Percentiles rank a stretch among this genome's conserved stretches.
Conservation (phyloP, 2,113 vertebrate species). For the Nothocercus julius region DNA sequence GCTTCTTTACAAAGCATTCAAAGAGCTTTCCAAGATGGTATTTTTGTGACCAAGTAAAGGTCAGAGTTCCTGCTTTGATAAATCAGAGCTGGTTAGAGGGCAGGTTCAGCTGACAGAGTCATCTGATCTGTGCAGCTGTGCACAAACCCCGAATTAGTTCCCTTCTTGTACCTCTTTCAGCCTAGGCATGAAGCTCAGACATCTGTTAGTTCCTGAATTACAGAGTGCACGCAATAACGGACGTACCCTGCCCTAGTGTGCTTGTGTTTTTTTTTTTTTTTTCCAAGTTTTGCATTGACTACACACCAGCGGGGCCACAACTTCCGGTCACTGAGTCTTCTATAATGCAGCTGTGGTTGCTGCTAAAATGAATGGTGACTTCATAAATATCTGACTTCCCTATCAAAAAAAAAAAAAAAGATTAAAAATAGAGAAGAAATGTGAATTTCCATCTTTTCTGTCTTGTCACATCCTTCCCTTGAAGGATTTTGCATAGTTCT, state of each 20-base stretch:
- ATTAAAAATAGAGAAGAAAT: not conserved
- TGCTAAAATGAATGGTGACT: constrained; percentile 31
- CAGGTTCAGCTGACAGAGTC: constrained; percentile 79
- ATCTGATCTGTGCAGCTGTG: constrained; percentile 83
- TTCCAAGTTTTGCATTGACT: constrained; percentile 65
- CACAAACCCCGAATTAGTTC: constrained; percentile 66
- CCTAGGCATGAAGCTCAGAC: constrained; percentile 78
- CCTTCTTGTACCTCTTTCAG: constrained; percentile 68
- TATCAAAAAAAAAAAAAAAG: not conserved
- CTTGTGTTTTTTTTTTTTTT: not conserved
- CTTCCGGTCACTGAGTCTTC: constrained; percentile 30
- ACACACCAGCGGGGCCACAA: constrained; percentile 2
- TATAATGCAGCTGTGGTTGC: not conserved
- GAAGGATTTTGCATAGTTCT: not conserved
- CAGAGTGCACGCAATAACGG: not conserved
- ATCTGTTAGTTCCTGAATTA: constrained; percentile 82
- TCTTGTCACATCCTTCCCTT: constrained; percentile 20
- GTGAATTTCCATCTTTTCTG: constrained; percentile 36
- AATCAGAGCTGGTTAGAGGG: constrained; percentile 69
- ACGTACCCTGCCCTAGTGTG: not conserved
- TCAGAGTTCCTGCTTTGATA: constrained; percentile 71
- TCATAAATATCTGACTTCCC: constrained; percentile 8
- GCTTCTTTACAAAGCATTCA: constrained; percentile 46
- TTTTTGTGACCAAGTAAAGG: constrained; percentile 64
- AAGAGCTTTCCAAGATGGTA: constrained; percentile 58